Evolutionary conservation across 1,140 invertebrate species (phyloP).

Genomic region (Drosophila sulfurigaster): DNA sequence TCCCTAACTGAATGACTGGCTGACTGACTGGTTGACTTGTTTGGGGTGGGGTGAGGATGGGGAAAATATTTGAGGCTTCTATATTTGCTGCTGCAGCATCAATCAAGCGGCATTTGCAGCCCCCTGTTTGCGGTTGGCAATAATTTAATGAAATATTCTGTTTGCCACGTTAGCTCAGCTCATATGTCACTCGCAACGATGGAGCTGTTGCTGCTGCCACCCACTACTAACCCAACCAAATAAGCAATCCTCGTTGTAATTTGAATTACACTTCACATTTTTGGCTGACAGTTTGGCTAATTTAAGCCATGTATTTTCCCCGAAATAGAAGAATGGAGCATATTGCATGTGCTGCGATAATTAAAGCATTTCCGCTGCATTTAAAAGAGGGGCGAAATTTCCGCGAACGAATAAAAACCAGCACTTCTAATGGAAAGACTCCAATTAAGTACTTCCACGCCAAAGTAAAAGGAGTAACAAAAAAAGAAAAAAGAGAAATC

Average conservation of each 20-base stretch:
- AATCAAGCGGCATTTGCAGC: slow-evolving; percentile 65
- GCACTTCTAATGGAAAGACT: not conserved
- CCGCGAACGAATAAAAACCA: slow-evolving; percentile 19
- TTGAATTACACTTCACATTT: slow-evolving; percentile 65
- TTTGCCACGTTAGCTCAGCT: slow-evolving; percentile 55
- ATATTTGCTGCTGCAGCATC: slow-evolving; percentile 43
- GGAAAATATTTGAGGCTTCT: not conserved
- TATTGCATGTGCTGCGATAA: slow-evolving; percentile 63
- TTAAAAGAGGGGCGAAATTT: slow-evolving; percentile 27
- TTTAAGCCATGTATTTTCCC: slow-evolving; percentile 56
- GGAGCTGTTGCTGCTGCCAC: slow-evolving; percentile 14
- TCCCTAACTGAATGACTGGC: not conserved
- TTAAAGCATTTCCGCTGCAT: slow-evolving; percentile 72
- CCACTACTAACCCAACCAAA: slow-evolving; percentile 12
- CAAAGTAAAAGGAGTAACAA: no score
- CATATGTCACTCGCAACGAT: slow-evolving; percentile 16
- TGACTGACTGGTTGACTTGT: not conserved
- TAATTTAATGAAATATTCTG: slow-evolving; percentile 78
- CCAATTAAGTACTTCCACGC: not conserved
- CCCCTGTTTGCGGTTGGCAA: slow-evolving; percentile 52
- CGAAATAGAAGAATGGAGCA: slow-evolving; percentile 16
- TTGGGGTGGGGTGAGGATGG: not conserved
- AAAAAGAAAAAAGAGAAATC: not conserved
- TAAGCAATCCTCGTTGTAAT: slow-evolving; percentile 35
- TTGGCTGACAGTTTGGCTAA: slow-evolving; percentile 62